Conservation (phyloP, 1,140 invertebrate genomes). For the Orchesella cincta region DNA sequence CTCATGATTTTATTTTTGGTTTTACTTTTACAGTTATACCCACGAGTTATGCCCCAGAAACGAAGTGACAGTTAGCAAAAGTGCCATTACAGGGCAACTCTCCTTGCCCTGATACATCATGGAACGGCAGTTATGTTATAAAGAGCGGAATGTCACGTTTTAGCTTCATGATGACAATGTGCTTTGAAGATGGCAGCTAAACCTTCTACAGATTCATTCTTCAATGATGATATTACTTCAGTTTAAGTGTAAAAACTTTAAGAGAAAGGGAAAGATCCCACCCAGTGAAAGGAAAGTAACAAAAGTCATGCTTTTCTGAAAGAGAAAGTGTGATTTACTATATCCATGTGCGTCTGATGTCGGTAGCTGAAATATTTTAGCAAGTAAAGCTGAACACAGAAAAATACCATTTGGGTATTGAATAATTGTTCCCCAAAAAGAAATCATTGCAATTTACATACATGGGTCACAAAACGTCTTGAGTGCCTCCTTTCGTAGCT, state of each 20-base stretch:
- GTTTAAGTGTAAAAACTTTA: no score
- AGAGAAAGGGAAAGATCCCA: not conserved
- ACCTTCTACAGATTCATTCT: no score
- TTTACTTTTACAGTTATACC: conserved; percentile 63
- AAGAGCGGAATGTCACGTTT: no score
- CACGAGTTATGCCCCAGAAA: conserved; percentile 61
- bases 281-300: not conserved
- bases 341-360: no score
- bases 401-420: not conserved
- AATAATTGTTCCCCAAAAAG: not conserved
- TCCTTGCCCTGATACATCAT: not conserved
- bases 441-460: conserved; percentile 1
- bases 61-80: conserved; percentile 47
- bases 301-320: no score
- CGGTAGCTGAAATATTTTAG: no score
- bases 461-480: conserved; percentile 5
- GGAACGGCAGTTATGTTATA: not conserved
- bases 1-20: conserved; percentile 37
- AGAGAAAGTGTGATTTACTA: no score
- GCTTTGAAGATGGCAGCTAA: no score
- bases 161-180: no score
- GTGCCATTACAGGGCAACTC: conserved; percentile 23
- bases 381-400: no score
- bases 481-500: conserved; percentile 10
- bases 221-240: no score